Conservation (phyloP, 2,888 invertebrate genomes). For the Chalcis sispes region DNA sequence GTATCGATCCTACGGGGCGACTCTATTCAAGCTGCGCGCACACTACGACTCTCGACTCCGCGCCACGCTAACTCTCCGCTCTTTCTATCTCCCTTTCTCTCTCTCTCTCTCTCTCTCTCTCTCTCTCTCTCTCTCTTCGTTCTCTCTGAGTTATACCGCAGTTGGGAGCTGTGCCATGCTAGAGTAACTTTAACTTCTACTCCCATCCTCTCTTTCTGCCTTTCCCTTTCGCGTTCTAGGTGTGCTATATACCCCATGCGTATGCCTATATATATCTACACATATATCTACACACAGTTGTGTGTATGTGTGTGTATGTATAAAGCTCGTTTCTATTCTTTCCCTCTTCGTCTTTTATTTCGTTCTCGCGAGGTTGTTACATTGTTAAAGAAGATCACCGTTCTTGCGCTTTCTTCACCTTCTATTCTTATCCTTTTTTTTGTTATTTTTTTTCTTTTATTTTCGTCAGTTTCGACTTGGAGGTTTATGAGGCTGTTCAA, state of each 20-base stretch:
- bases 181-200: slow-evolving; percentile 70
- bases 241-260: neutral
- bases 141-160: slow-evolving; percentile 60
- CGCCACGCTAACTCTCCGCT: slow-evolving; percentile 29
- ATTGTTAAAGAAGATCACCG: slow-evolving; percentile 47
- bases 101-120: slow-evolving; percentile 57
- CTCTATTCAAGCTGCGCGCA: slow-evolving; percentile 62
- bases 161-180: slow-evolving; percentile 58
- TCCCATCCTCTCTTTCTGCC: slow-evolving; percentile 21
- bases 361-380: slow-evolving; percentile 35
- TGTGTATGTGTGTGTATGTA: too few relatives aligned
- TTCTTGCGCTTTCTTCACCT: neutral
- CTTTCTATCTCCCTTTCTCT: slow-evolving; percentile 49
- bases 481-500: slow-evolving; percentile 29
- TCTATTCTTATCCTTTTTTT: too few relatives aligned
- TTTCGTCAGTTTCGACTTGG: too few relatives aligned
- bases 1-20: slow-evolving; percentile 56
- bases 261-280: too few relatives aligned
- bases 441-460: slow-evolving; percentile 36
- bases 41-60: slow-evolving; percentile 65
- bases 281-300: too few relatives aligned
- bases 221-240: slow-evolving; percentile 20
- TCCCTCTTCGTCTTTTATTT: slow-evolving; percentile 35
- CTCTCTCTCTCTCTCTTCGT: slow-evolving; percentile 61
- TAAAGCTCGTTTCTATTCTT: too few relatives aligned